Evolutionary conservation across 2,888 invertebrate species (phyloP), one percentile per base, ranked within the genome.

Genomic region (Rhodophaea formosa): DNA sequence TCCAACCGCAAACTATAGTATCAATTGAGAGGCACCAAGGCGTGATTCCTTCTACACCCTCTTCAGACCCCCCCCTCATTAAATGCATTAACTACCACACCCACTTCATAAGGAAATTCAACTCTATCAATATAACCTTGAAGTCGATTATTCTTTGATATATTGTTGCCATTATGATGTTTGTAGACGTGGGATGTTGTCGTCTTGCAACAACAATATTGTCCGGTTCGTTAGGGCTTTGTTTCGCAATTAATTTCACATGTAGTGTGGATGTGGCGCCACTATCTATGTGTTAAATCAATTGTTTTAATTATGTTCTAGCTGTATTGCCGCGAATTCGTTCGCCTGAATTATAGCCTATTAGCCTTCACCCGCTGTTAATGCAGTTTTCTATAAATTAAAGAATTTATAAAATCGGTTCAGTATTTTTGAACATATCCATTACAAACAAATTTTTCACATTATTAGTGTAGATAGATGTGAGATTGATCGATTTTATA

Each of bases 11-110:
- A 80, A 82, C 80, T 79, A 75, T 70, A 74, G 77, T 78, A 82
- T 79, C 81, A 83, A 83, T 83, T 85, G 80, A 82, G 85, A 83
- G 67, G 79, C 75, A 80, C 77, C 80, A 77, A 73, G 62, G 80
- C 79, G 77, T 83, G 81, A 79, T 82, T 82, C 79, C 80, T 77
- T 64, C 62, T 56, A 67, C 67, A 75, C 69, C 64, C 66, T 62
- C 60, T 51, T 58, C 45, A 64, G 58, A 72, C 72, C 75, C 71
- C 65, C 68, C 69, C 71, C 72, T 62, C 60, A 63, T 57, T 46
- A 12, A 46, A 17, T 30, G 16, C 29, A 43, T 16, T 54, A 45
- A 54, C 17, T 8, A 45, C 14, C 8, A 0, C 5, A 12, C 3
- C 23, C 10, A 14, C 53, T 12, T 15, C 2, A 62, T 62, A 45